These are phyloP conservation scores for Ovibos moschatus DNA, from an alignment of 2,113 vertebrate species.

Conservation along the genomic window DNA sequence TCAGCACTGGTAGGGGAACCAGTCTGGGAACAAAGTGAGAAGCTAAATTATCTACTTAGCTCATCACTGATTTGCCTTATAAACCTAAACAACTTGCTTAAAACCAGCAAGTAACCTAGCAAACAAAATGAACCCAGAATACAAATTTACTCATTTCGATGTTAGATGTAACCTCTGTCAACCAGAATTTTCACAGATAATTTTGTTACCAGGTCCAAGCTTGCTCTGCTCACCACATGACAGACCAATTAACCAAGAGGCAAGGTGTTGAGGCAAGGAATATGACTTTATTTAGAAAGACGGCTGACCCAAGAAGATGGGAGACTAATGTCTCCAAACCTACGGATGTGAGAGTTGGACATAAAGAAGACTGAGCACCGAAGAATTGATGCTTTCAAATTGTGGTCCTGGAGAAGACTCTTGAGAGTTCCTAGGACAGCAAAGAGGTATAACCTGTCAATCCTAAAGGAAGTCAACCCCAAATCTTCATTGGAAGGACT, in stretches of 20 bases:
- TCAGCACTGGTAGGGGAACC: not conserved
- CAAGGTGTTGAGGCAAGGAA: not conserved
- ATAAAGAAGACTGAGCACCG: not conserved
- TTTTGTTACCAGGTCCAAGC: not conserved
- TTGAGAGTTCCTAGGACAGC: not conserved
- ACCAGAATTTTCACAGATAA: not conserved
- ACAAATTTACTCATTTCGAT: not conserved
- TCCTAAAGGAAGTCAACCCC: not conserved
- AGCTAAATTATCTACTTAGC: not conserved
- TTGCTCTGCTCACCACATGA: not conserved
- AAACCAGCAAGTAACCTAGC: not conserved
- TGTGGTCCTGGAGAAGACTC: not conserved
- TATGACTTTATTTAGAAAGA: not conserved
- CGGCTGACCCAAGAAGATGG: not conserved
- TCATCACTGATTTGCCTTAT: not conserved
- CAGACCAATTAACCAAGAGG: not conserved
- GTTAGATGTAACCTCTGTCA: not conserved
- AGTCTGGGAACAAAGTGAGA: not conserved
- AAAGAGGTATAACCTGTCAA: not conserved
- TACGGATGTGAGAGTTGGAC: not conserved
- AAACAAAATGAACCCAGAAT: not conserved
- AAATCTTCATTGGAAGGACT: not conserved
- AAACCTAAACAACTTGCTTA: not conserved
- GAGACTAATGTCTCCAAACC: not conserved
- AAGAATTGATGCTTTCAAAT: not conserved